Base-by-base conservation (phyloP, 1,140 invertebrate species). In the Lasaia peninsularis region DNA sequence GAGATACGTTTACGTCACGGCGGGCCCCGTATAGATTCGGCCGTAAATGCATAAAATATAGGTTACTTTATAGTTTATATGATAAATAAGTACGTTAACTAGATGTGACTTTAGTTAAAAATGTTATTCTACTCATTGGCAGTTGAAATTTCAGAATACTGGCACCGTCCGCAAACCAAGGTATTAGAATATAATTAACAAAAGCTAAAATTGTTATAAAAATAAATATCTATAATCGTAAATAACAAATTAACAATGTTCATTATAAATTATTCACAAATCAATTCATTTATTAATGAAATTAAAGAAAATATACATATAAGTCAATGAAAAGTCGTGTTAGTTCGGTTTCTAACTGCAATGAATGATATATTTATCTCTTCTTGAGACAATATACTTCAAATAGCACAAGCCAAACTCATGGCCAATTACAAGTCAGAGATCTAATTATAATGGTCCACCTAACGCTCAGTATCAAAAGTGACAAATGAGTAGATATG, bases 401-500 rank as follows among this genome's bases (percentile, higher is more conserved):
- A 20, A 11, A 44, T 18, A 44, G 11, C 28, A 32, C 32, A 14
- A 32, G 24, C 11, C 5, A 31, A 31, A 51, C 12, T 33, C 28
- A 32, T 51, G 49, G 49, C 12, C 28, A 24, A 51, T 24, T 40
- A 12, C 9, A 34, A 52, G 52, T 52, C 50, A 63, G 28, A 21
- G 48, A 52, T 56, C 50, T 58, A 57, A 61, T 61, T 57, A 48
- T 66, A 69, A 75, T 87, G 84, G 81, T 85, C 84, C 80, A 75
- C 75, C 75, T 71, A 81, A 77, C 75, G 74, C 72, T 74, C 75
- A 67, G 76, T 83, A 81, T 76, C 81, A 80, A 79, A 74, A 73
- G 71, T 77, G 73, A 77, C 73, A 70, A 85, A 82, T 77, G 74
- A 83, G 72, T 81, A 79, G 78, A 86, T 88, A 88, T 86, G 84